These are phyloP conservation scores for Lagocephalus sceleratus DNA, from an alignment of 2,797 vertebrate species.

Conservation along the genomic window DNA sequence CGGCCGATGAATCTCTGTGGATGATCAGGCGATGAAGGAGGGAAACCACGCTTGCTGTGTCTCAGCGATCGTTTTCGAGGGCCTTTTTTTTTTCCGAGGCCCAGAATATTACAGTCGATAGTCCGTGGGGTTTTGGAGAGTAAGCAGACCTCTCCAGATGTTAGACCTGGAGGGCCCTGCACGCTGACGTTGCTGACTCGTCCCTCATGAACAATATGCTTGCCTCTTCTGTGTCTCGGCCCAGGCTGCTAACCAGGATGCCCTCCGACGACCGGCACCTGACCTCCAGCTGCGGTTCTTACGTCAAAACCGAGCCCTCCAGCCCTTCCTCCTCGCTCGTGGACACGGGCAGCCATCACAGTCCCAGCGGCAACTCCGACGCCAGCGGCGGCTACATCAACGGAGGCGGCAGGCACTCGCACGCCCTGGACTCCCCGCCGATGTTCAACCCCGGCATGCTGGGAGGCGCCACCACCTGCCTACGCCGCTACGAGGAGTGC, in stretches of 20 bases:
- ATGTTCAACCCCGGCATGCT: conserved; percentile 82
- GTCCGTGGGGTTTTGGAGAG: no score
- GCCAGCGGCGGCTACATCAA: conserved; percentile 84
- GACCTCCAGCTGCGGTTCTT: conserved; percentile 86
- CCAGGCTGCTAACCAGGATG: conserved; percentile 89
- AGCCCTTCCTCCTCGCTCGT: conserved; percentile 85
- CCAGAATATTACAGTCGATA: no score
- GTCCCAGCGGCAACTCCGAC: conserved; percentile 86
- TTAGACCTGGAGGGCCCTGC: no score
- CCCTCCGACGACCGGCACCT: conserved; percentile 84
- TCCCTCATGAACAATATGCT: not conserved
- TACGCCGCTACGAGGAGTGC: conserved; percentile 85
- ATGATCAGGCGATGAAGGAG: conserved; percentile 42
- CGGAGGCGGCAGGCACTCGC: conserved; percentile 75
- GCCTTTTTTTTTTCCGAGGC: no score
- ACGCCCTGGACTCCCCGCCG: conserved; percentile 84
- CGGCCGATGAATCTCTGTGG: conserved; percentile 57
- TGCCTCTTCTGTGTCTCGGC: conserved; percentile 23
- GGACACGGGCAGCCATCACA: conserved; percentile 88
- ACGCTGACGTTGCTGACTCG: no score
- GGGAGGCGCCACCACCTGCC: conserved; percentile 71
- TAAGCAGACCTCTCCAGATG: no score
- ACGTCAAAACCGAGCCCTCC: conserved; percentile 91
- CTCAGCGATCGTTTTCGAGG: not conserved
- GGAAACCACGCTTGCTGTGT: conserved; percentile 22